Base-by-base conservation (phyloP, 2,888 invertebrate species). In the Scaptodrosophila latifasciaeformis region DNA sequence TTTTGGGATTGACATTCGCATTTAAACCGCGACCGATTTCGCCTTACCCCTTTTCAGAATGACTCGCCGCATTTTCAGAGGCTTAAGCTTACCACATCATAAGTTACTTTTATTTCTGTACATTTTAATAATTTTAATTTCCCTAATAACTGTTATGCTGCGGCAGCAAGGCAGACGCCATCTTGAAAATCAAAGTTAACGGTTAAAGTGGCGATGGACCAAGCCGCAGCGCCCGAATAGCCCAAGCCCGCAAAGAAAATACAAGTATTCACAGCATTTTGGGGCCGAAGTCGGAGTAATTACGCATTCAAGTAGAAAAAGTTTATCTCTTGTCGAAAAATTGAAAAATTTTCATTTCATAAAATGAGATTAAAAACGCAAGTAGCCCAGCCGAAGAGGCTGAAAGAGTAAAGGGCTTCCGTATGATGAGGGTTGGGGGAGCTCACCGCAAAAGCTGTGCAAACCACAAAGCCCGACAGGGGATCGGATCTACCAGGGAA, bases 221-320 rank as follows among this genome's bases (percentile, higher is more conserved):
- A 19, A 42, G 21, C 12, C 34, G 10, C 29, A 24, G 2, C 45
- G 39, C 12, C 57, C 62, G 58, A 65, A 66, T 66, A 57, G 56
- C 67, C 49, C 54, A 49, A 42, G 42, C 39, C 35, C 37, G 35
- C 47, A 47, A 40, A n/a, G n/a, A n/a, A n/a, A 17, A 37, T 13
- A 12, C 43, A 39, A 54, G 57, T 62, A 65, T 62, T 69, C 67
- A 58, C 62, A 68, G 64, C 71, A 62, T 72, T 72, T 74, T 63
- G 60, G 62, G 62, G 60, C 60, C 48, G 50, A 48, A 51, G 10
- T 67, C 67, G 69, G 47, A 71, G 78, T 76, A 78, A 76, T 76
- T 70, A 75, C 72, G 79, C 76, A 76, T 78, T 78, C 72, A 72
- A 77, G 76, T 70, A 67, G 78, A 78, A 77, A 77, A 77, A 77